A percentile compares a stretch with the other conserved stretches of the same genome.
phyloP scores from a whole-genome alignment of 2,797 vertebrate species.

The Mormyrus proboscirostris region DNA sequence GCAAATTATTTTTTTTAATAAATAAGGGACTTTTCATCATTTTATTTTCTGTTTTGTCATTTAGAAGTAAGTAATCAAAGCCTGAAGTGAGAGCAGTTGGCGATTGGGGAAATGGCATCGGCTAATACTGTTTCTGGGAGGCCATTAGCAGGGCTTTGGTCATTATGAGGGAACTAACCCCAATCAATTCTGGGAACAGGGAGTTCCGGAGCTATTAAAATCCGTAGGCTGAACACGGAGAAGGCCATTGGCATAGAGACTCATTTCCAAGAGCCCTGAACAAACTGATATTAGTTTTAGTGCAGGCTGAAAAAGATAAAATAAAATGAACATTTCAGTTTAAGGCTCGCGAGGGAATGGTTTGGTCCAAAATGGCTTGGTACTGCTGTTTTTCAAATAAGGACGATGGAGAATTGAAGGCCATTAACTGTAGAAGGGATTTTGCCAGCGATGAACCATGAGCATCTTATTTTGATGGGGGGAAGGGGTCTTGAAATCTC shows the following conservation, averaged over 20 bases:
- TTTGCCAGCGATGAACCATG: neutral
- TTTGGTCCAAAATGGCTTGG: neutral
- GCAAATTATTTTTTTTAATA: neutral
- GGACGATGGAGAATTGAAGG: neutral
- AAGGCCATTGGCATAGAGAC: constrained; percentile 1
- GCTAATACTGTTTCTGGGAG: neutral
- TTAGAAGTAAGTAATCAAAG: neutral
- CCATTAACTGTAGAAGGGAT: neutral
- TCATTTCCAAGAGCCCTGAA: constrained; percentile 1
- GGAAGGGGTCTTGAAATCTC: neutral
- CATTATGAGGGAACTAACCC: neutral
- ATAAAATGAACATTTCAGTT: neutral
- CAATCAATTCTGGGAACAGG: constrained; percentile 6
- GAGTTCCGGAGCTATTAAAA: constrained; percentile 5
- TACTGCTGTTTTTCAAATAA: neutral
- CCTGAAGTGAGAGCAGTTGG: neutral
- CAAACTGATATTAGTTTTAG: constrained; percentile 10
- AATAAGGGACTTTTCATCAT: neutral
- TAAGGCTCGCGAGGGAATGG: neutral
- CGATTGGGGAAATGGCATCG: neutral
- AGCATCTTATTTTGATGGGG: neutral
- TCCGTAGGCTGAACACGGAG: neutral
- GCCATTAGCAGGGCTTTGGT: constrained; percentile 2
- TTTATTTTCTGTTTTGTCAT: neutral
- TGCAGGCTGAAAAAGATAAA: constrained; percentile 6